These are phyloP conservation scores for Teleopsis dalmanni DNA, from an alignment of 1,140 invertebrate species.

Conservation along the genomic window DNA sequence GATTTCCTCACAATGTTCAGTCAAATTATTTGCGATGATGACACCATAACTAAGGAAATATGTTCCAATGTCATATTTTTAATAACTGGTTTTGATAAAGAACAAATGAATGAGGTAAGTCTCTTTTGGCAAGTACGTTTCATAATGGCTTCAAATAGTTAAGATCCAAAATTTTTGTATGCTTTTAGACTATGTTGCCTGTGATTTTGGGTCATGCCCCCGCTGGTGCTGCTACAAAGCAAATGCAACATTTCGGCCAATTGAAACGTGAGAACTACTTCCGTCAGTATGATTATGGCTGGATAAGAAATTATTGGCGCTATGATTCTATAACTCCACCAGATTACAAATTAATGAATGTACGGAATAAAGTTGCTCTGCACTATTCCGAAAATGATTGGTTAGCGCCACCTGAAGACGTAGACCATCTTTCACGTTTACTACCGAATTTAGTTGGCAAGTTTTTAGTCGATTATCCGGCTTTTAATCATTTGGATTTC, in stretches of 20 bases:
- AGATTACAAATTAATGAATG: slow-evolving; percentile 51
- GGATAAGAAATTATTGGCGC: slow-evolving; percentile 37
- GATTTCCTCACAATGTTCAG: slow-evolving; percentile 44
- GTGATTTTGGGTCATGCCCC: slow-evolving; percentile 69
- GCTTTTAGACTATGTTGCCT: slow-evolving; percentile 52
- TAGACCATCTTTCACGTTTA: slow-evolving; percentile 37
- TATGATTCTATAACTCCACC: slow-evolving; percentile 52
- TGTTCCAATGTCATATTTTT: slow-evolving; percentile 54
- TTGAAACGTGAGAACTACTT: slow-evolving; percentile 46
- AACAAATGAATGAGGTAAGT: slow-evolving; percentile 50
- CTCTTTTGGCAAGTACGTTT: slow-evolving; percentile 11
- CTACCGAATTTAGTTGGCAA: slow-evolving; percentile 46
- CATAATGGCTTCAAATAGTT: neutral
- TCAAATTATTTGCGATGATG: slow-evolving; percentile 44
- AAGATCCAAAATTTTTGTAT: neutral
- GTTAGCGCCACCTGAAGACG: slow-evolving; percentile 49
- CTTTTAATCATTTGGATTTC: slow-evolving; percentile 55
- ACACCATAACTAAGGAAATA: slow-evolving; percentile 44
- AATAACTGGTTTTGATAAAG: slow-evolving; percentile 49
- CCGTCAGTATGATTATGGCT: slow-evolving; percentile 46
- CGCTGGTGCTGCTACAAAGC: slow-evolving; percentile 67
- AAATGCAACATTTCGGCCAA: slow-evolving; percentile 65
- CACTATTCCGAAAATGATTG: slow-evolving; percentile 59
- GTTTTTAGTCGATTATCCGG: slow-evolving; percentile 40
- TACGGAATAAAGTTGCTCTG: slow-evolving; percentile 54